phyloP scores from a whole-genome alignment of 1,140 invertebrate genomes.

The Coptotermes formosanus region DNA sequence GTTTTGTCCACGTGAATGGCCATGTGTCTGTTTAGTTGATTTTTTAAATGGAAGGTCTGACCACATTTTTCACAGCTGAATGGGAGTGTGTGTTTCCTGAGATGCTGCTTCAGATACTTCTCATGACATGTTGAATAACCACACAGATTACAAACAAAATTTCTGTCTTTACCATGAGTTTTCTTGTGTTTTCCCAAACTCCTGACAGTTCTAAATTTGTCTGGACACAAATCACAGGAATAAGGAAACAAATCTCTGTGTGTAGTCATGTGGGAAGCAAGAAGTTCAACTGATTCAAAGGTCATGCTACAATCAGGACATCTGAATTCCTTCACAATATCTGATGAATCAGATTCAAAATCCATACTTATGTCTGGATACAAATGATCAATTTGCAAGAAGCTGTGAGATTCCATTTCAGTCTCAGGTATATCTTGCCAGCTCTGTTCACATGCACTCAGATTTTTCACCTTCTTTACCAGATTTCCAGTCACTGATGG shows the following conservation, averaged over 20 bases:
- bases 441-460: background rate
- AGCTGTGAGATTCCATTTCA: background rate
- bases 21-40: slow-evolving; percentile 41
- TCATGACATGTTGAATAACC: slow-evolving; percentile 40
- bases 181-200: background rate
- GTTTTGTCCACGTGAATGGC: slow-evolving; percentile 33
- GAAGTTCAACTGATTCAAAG: slow-evolving; percentile 42
- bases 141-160: slow-evolving; percentile 43
- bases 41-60: slow-evolving; percentile 24
- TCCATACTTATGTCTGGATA: background rate
- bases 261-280: slow-evolving; percentile 62
- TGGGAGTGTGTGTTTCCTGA: slow-evolving; percentile 44
- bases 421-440: background rate
- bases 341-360: background rate
- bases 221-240: slow-evolving; percentile 28
- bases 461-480: background rate
- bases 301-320: background rate
- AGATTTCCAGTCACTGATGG: background rate
- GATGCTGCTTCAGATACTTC: slow-evolving; percentile 43
- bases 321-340: background rate
- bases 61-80: slow-evolving; percentile 38
- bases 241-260: slow-evolving; percentile 60
- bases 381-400: background rate
- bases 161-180: background rate
- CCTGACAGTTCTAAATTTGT: slow-evolving; percentile 40